Conservation (phyloP, 2,797 vertebrate genomes). For the Anableps anableps region DNA sequence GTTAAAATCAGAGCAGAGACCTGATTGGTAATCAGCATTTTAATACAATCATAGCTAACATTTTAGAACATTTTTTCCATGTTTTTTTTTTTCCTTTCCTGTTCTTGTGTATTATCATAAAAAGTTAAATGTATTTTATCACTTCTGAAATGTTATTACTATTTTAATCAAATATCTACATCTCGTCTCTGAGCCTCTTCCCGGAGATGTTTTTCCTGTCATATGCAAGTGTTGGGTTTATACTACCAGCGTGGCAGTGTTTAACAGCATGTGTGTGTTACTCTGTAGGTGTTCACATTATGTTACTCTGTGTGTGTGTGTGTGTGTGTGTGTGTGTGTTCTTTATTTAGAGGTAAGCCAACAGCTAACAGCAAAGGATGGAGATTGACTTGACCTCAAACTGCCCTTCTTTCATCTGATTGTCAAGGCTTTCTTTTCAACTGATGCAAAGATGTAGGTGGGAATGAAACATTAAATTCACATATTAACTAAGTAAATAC, state of each 20-base stretch:
- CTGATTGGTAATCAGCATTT: not conserved
- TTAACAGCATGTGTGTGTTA: not conserved
- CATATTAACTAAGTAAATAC: not conserved
- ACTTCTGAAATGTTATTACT: slow-evolving; percentile 30
- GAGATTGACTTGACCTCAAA: slow-evolving; percentile 50
- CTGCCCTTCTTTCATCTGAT: slow-evolving; percentile 42
- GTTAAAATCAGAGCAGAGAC: not conserved
- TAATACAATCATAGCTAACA: not conserved
- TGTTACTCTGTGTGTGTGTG: not conserved
- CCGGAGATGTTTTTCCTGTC: not conserved
- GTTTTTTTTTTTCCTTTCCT: not conserved
- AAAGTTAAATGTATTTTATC: not conserved
- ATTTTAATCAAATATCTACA: slow-evolving; percentile 25
- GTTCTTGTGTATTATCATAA: not conserved
- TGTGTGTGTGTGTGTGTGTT: not conserved
- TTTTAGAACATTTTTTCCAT: not conserved
- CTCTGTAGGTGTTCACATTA: not conserved
- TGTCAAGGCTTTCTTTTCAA: slow-evolving; percentile 29
- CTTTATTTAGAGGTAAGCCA: slow-evolving; percentile 58
- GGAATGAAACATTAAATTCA: slow-evolving; percentile 32
- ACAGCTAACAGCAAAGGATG: slow-evolving; percentile 38
- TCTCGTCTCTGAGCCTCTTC: not conserved
- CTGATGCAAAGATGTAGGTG: slow-evolving; percentile 25
- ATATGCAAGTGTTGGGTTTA: not conserved
- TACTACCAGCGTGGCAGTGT: not conserved